Percentiles rank a stretch among this genome's conserved stretches.
Conservation (phyloP, 2,888 invertebrate species). For the Loripinus fragilis region DNA sequence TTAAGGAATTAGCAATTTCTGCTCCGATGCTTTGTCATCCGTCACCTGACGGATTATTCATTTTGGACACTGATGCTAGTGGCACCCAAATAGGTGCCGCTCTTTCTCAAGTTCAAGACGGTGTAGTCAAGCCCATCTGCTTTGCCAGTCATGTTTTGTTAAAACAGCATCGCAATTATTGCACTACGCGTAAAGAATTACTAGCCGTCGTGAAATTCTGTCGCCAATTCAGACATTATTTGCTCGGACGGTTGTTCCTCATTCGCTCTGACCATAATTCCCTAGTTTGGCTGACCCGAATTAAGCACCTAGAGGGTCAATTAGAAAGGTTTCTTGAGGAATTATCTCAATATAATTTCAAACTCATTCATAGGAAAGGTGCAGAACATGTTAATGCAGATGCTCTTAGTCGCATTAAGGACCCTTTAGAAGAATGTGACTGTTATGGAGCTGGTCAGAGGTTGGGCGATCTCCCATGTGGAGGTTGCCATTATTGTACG, state of each 20-base stretch:
- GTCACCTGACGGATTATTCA: slow-evolving; percentile 1
- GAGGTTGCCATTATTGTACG: slow-evolving; percentile 19
- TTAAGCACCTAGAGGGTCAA: slow-evolving; percentile 11
- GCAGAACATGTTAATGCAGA: no score
- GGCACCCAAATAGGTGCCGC: slow-evolving; percentile 1
- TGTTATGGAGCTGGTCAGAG: no score
- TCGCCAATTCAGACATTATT: slow-evolving; percentile 8
- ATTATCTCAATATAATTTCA: no score
- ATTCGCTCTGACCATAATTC: no score
- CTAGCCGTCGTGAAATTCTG: slow-evolving; percentile 4
- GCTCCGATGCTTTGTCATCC: slow-evolving; percentile 3
- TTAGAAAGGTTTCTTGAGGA: no score
- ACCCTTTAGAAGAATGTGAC: no score
- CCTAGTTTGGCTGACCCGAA: no score
- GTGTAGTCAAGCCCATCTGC: slow-evolving; percentile 19
- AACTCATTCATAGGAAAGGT: no score
- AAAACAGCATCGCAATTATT: no score
- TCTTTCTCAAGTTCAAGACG: slow-evolving; percentile 9
- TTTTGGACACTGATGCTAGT: slow-evolving; percentile 6
- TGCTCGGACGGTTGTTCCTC: slow-evolving; percentile 11
- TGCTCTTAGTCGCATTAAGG: no score
- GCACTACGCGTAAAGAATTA: slow-evolving; percentile 13
- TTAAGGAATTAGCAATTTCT: background rate
- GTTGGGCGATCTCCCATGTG: no score
- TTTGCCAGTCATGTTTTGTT: slow-evolving; percentile 16